These are phyloP conservation scores for Protaetia brevitarsis DNA, from an alignment of 1,140 invertebrate genomes.

Conservation along the genomic window DNA sequence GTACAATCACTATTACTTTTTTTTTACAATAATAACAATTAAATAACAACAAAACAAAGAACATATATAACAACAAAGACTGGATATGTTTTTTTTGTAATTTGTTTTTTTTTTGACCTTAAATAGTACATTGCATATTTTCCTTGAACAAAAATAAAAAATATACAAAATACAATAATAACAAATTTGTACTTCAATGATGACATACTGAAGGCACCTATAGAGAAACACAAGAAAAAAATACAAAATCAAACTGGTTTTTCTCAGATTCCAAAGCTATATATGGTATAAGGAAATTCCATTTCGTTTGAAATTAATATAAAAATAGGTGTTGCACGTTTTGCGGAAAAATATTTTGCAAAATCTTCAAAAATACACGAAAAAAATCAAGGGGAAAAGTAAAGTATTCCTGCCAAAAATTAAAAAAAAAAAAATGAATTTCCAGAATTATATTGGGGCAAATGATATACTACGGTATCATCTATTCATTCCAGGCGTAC, in stretches of 20 bases:
- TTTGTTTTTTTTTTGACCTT: slow-evolving; percentile 12
- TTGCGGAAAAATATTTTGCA: background rate
- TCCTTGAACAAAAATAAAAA: slow-evolving; percentile 22
- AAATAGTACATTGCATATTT: slow-evolving; percentile 21
- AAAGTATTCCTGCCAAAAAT: background rate
- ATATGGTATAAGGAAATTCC: slow-evolving; percentile 14
- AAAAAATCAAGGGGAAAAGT: background rate
- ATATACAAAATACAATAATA: slow-evolving; percentile 23
- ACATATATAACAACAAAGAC: slow-evolving; percentile 3
- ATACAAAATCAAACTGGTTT: slow-evolving; percentile 30
- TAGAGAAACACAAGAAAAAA: slow-evolving; percentile 36
- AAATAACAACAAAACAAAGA: slow-evolving; percentile 19
- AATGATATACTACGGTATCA: slow-evolving; percentile 27
- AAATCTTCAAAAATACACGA: background rate
- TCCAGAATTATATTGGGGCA: slow-evolving; percentile 20
- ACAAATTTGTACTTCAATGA: slow-evolving; percentile 23
- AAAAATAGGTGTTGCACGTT: too few relatives aligned
- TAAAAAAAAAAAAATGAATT: slow-evolving; percentile 16
- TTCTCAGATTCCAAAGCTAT: slow-evolving; percentile 21
- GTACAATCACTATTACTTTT: slow-evolving; percentile 15
- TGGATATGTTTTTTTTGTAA: background rate
- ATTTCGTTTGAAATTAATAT: background rate
- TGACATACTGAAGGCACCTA: slow-evolving; percentile 29
- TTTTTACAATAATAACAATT: slow-evolving; percentile 18
- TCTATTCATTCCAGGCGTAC: slow-evolving; percentile 2